Conservation (phyloP, 2,113 vertebrate genomes). For the Nicator chloris region DNA sequence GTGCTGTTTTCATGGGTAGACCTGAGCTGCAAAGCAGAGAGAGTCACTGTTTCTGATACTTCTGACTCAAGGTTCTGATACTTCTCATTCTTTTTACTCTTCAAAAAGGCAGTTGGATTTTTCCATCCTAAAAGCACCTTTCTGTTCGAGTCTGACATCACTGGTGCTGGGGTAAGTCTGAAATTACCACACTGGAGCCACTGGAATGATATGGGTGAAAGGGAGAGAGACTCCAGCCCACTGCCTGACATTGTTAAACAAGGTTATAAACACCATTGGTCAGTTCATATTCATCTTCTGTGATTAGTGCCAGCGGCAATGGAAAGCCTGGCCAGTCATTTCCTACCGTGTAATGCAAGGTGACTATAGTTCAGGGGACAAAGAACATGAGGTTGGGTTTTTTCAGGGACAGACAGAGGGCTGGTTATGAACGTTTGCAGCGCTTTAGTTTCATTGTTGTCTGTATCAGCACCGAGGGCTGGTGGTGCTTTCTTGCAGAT, state of each 20-base stretch:
- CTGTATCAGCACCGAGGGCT: not conserved
- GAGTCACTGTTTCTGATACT: not conserved
- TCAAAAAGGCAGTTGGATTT: not conserved
- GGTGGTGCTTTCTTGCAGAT: not conserved
- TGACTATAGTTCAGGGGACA: conserved; percentile 43
- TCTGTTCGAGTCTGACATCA: not conserved
- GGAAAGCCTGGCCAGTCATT: conserved; percentile 31
- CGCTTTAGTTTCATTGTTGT: not conserved
- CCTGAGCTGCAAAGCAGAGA: not conserved
- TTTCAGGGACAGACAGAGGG: not conserved
- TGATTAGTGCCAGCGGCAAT: not conserved
- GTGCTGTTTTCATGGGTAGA: not conserved
- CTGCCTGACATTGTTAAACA: not conserved
- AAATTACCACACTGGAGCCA: not conserved
- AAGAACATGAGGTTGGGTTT: not conserved
- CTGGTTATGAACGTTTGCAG: conserved; percentile 3
- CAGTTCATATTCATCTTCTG: conserved; percentile 7
- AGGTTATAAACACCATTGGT: conserved; percentile 7
- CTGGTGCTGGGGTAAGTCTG: not conserved
- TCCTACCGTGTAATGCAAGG: conserved; percentile 33
- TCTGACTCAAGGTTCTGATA: not conserved
- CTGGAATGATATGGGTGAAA: not conserved
- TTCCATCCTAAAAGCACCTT: not conserved
- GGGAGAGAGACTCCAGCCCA: not conserved
- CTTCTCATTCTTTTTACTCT: not conserved